These are phyloP conservation scores for Physocephala rufipes DNA, from an alignment of 2,888 invertebrate genomes.

Conservation along the genomic window DNA sequence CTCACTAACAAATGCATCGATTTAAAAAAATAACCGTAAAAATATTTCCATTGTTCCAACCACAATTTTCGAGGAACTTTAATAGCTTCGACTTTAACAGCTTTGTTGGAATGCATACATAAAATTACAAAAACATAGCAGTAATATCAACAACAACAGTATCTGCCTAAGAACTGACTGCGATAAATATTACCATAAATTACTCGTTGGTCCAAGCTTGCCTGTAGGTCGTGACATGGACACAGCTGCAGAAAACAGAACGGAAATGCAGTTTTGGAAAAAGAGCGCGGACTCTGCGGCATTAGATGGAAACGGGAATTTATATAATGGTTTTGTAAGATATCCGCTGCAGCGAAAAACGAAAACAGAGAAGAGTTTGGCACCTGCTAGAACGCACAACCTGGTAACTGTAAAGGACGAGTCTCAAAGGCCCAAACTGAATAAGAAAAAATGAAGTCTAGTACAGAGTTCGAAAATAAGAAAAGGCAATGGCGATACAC, in stretches of 20 bases:
- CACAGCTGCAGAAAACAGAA: conserved; percentile 49
- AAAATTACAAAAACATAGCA: neutral
- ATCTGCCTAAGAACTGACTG: conserved; percentile 35
- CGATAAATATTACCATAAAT: conserved; percentile 41
- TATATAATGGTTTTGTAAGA: conserved; percentile 29
- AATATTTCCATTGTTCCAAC: too few relatives aligned
- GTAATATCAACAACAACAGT: conserved; percentile 24
- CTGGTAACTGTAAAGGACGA: conserved; percentile 38
- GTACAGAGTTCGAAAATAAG: neutral
- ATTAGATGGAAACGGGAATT: neutral
- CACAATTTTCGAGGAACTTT: too few relatives aligned
- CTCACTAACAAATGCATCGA: too few relatives aligned
- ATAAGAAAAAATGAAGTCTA: neutral
- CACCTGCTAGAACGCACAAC: conserved; percentile 10
- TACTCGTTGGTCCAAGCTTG: conserved; percentile 30
- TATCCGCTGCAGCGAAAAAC: neutral
- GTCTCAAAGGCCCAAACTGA: neutral
- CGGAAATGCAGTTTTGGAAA: conserved; percentile 46
- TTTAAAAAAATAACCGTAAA: too few relatives aligned
- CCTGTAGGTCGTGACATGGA: conserved; percentile 12
- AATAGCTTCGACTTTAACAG: too few relatives aligned
- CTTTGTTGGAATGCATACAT: too few relatives aligned
- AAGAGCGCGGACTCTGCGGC: conserved; percentile 8
- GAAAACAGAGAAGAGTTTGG: neutral
- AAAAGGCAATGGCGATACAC: neutral